Base-by-base conservation (phyloP, 2,113 vertebrate species). In the Sinocyclocheilus rhinocerous region DNA sequence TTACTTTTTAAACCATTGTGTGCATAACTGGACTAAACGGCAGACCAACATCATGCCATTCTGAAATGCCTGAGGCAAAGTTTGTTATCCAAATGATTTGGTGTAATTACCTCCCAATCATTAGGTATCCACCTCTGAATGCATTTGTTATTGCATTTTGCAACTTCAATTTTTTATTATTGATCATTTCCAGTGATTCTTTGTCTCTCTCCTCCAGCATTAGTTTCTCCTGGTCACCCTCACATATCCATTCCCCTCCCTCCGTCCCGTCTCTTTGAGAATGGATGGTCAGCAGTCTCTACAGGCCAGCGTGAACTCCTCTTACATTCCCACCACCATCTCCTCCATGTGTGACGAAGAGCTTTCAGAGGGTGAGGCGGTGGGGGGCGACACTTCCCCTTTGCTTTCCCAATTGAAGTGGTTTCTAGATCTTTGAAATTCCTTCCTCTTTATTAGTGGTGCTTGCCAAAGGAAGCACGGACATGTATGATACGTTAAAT, bases 281-380 rank as follows among this genome's bases (percentile, higher is more conserved):
- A 93, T 95, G 94, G 92, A 90, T 9, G n/a, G 4, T 78, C 22
- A 69, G 7, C 89, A 85, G 11, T 86, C 90, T 2, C 63, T 85
- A 12, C 90, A 89, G 55, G 84, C 92, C 84, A 93, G 90, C 65
- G 77, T 94, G 36, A 94, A 94, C 89, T 93, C 93, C 2, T 75
- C 90, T n/a, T 93, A 94, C 42, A 11, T 83, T 61, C 83, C 88
- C 24, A n/a, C 82, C 0, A 9, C 73, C 12, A 45, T 85, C 83
- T 63, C 85, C 1, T 9, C 72, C 5, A 86, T 85, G 11, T 94
- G 94, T 0, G 93, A 95, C 67, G 95, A 96, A 11, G 91, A 94
- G 0, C 92, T 95, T 20, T 36, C 89, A 0, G 91, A 93, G 16
- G 93, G 94, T 76, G 87, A 88, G 8, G 82, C 45, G n/a, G 76